phyloP scores from a whole-genome alignment of 2,113 vertebrate genomes.

The Chinchilla lanigera region DNA sequence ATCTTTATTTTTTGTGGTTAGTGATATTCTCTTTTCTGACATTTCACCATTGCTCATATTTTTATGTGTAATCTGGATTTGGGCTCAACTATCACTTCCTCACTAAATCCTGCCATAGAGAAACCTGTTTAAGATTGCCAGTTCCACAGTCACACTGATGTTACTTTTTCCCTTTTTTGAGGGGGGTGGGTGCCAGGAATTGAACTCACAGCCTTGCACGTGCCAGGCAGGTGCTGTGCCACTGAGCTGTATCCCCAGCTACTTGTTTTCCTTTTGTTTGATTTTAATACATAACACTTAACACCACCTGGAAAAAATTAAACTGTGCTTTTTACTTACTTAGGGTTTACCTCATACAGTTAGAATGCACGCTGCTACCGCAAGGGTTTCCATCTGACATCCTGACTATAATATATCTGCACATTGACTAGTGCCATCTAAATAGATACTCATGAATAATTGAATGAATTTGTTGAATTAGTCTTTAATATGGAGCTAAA shows the following conservation, averaged over 20 bases:
- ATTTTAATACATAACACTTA: constrained; percentile 1
- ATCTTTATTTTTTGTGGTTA: not conserved
- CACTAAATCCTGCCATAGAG: not conserved
- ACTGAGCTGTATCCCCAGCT: too few species aligned
- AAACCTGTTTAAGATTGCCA: not conserved
- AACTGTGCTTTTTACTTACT: not conserved
- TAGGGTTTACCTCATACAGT: not conserved
- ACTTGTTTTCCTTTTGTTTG: not conserved
- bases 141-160: not conserved
- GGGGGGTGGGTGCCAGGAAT: too few species aligned
- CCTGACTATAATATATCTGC: not conserved
- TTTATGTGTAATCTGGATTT: not conserved
- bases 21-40: not conserved
- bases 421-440: not conserved
- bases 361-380: not conserved
- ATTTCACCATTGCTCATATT: not conserved
- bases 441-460: not conserved
- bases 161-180: not conserved
- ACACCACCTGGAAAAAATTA: not conserved
- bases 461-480: not conserved
- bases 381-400: not conserved
- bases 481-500: not conserved
- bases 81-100: not conserved
- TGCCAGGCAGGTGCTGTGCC: too few species aligned
- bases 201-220: too few species aligned